Conservation (phyloP, 2,113 vertebrate genomes). For the Phrynosoma platyrhinos region DNA sequence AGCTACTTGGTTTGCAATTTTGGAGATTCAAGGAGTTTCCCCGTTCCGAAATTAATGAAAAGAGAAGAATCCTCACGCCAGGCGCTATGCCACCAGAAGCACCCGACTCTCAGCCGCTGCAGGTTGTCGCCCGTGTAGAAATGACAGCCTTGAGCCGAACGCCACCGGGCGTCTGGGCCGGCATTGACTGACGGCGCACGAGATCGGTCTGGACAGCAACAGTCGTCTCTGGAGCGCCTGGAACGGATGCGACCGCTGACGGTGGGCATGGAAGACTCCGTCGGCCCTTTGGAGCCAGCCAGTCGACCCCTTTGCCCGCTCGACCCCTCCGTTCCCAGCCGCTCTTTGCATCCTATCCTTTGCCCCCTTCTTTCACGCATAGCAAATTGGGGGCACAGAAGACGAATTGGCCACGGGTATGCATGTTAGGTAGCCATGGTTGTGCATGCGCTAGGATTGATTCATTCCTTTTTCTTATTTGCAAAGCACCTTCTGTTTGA, state of each 20-base stretch:
- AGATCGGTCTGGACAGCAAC: constrained; percentile 2
- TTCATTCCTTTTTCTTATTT: no score
- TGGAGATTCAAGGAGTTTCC: no score
- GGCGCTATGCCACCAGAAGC: not conserved
- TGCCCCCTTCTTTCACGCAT: not conserved
- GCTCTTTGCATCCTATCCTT: not conserved
- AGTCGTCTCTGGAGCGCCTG: not conserved
- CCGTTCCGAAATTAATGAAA: not conserved
- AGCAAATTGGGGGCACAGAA: not conserved
- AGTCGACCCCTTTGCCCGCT: no score
- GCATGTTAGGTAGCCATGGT: no score
- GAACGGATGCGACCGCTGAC: not conserved
- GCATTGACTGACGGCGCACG: not conserved
- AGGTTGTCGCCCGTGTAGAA: not conserved
- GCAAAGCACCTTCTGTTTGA: no score
- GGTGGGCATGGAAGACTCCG: not conserved
- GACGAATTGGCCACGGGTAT: not conserved
- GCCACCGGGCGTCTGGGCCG: not conserved
- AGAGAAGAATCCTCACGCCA: rapidly evolving
- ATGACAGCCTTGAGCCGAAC: not conserved
- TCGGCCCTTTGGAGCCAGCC: not conserved
- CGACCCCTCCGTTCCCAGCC: not conserved
- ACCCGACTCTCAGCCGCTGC: no score
- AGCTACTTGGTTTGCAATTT: no score
- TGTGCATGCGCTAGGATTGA: not conserved